Percentiles rank a stretch among this genome's conserved stretches.
phyloP scores from a whole-genome alignment of 2,797 vertebrate genomes.

The Rhinella marina region DNA sequence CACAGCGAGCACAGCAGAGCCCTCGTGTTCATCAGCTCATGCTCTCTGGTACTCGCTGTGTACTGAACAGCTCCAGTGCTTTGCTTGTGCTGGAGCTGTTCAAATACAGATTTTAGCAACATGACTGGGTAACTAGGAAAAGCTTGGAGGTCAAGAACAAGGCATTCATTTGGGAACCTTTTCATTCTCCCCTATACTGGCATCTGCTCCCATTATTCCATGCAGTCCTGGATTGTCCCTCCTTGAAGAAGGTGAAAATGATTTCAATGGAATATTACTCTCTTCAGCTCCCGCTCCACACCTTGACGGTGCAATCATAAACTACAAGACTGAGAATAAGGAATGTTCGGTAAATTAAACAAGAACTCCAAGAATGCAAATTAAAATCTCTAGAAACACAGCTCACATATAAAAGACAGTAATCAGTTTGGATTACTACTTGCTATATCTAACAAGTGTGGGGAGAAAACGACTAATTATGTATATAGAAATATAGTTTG shows the following conservation, averaged over 20 bases:
- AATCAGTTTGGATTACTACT: background rate
- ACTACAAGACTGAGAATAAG: background rate
- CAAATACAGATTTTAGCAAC: background rate
- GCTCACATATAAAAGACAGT: background rate
- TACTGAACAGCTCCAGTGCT: no score
- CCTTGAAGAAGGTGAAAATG: background rate
- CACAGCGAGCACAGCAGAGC: no score
- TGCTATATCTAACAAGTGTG: background rate
- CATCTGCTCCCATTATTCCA: background rate
- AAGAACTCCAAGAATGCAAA: background rate
- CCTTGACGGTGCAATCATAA: background rate
- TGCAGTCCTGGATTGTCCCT: background rate
- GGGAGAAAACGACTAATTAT: background rate
- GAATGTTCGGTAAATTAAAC: background rate
- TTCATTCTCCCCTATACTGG: background rate
- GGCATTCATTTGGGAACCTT: background rate
- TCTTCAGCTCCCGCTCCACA: background rate
- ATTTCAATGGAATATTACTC: background rate
- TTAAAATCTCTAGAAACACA: background rate
- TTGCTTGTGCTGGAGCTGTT: background rate
- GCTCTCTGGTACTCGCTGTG: no score
- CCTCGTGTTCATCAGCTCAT: no score
- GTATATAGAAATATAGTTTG: conserved; percentile 1
- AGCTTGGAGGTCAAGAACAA: background rate
- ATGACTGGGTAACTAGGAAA: background rate